These are phyloP conservation scores for Tragelaphus eurycerus DNA, from an alignment of 2,797 vertebrate species.

Conservation along the genomic window DNA sequence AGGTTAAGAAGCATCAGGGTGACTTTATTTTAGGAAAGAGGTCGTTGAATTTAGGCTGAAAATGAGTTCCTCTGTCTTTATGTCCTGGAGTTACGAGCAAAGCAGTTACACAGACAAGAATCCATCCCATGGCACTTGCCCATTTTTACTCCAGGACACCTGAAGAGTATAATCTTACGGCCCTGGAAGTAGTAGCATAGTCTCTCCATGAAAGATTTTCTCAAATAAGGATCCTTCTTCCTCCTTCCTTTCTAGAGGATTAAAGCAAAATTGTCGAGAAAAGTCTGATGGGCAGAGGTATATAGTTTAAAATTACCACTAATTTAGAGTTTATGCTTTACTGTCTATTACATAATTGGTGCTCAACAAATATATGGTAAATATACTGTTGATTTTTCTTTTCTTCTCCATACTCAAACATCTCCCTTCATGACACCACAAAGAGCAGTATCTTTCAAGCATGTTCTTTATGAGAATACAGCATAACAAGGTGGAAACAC, in stretches of 20 bases:
- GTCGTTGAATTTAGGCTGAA: not conserved
- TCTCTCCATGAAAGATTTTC: not conserved
- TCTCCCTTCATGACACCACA: not conserved
- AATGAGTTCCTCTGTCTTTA: not conserved
- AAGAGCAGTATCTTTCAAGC: not conserved
- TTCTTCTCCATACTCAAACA: not conserved
- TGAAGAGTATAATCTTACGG: not conserved
- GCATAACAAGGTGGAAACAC: not conserved
- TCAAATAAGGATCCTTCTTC: not conserved
- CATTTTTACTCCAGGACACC: not conserved
- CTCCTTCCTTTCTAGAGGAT: not conserved
- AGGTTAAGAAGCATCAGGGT: not conserved
- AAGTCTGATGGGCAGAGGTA: not conserved
- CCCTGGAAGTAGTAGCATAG: too few species aligned
- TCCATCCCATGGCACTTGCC: too few species aligned
- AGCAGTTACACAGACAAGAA: not conserved
- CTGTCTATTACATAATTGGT: not conserved
- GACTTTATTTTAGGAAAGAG: slow-evolving; percentile 21
- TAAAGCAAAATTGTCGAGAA: not conserved
- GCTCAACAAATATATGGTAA: not conserved
- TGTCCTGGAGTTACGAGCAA: not conserved
- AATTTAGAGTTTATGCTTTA: not conserved
- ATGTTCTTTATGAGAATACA: not conserved
- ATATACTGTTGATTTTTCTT: not conserved
- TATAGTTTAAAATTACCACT: not conserved